A percentile compares a stretch with the other conserved stretches of the same genome.
These are phyloP conservation scores for Andrena dorsata DNA, from an alignment of 2,888 invertebrate genomes.

Conservation along the genomic window DNA sequence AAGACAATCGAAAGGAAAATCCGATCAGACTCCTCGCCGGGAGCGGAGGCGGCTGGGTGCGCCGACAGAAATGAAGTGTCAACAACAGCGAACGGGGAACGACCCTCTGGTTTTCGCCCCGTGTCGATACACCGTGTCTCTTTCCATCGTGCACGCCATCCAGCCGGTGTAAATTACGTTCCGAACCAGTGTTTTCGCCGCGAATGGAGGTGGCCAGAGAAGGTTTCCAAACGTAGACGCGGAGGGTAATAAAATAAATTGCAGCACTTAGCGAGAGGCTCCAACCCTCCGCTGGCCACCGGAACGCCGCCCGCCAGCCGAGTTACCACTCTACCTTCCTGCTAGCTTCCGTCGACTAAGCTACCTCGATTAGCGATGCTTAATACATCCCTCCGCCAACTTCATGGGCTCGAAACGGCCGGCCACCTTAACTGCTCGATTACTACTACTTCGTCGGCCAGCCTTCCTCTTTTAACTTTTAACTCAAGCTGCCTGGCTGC, in stretches of 20 bases:
- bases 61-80: slow-evolving; percentile 60
- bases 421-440: slow-evolving; percentile 26
- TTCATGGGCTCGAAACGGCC: slow-evolving; percentile 41
- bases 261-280: slow-evolving; percentile 73
- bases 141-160: background rate
- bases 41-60: background rate
- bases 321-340: slow-evolving; percentile 44
- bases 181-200: slow-evolving; percentile 56
- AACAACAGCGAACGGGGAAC: slow-evolving; percentile 56
- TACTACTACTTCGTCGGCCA: slow-evolving; percentile 25
- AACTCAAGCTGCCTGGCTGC: background rate
- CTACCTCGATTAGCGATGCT: slow-evolving; percentile 74
- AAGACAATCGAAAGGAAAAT: slow-evolving; percentile 61
- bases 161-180: slow-evolving; percentile 64
- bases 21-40: slow-evolving; percentile 44
- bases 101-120: slow-evolving; percentile 37
- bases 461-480: slow-evolving; percentile 27
- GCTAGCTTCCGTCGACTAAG: slow-evolving; percentile 53
- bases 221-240: slow-evolving; percentile 52
- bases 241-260: slow-evolving; percentile 79
- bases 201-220: slow-evolving; percentile 44
- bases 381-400: slow-evolving; percentile 70
- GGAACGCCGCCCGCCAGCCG: background rate
- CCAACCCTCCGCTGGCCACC: background rate
- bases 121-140: slow-evolving; percentile 50